Conservation (phyloP, 64 coral and sea anemone genomes). For the Orbicella faveolata region DNA sequence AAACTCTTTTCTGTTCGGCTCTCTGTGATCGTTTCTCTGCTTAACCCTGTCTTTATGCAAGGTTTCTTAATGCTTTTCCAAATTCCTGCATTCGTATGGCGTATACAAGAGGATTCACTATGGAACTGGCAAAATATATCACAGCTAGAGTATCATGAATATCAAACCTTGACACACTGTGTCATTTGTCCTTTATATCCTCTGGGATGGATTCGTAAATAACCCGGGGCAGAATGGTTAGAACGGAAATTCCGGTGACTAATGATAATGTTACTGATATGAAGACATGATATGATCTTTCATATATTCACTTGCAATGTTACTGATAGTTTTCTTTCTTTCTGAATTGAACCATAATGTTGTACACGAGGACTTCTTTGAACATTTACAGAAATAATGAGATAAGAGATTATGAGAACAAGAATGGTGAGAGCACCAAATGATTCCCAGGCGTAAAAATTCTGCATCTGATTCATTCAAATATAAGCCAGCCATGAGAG, state of each 20-base stretch:
- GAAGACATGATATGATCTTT: too few relatives aligned
- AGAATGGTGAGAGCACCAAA: not conserved
- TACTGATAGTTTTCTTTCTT: not conserved
- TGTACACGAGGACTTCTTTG: not conserved
- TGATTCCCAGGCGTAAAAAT: not conserved
- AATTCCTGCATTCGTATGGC: not conserved
- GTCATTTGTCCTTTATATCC: not conserved
- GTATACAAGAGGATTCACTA: constrained; percentile 2
- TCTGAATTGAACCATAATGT: not conserved
- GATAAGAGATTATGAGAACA: not conserved
- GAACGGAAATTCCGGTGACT: not conserved
- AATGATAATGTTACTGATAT: not conserved
- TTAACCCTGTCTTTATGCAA: not conserved
- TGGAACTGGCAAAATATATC: not conserved
- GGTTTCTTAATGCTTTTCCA: not conserved
- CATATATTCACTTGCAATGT: not conserved
- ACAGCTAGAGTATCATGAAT: not conserved
- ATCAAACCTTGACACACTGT: not conserved
- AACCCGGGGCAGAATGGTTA: not conserved
- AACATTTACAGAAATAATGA: not conserved
- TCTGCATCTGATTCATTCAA: too few relatives aligned
- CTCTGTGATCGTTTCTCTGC: too few relatives aligned
- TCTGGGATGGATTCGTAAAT: not conserved
- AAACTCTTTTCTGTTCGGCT: too few relatives aligned
- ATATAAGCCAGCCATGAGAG: not conserved